Percentiles rank a stretch among this genome's conserved stretches.
These are phyloP conservation scores for Diorhabda sublineata DNA, from an alignment of 1,140 invertebrate genomes.

Conservation along the genomic window DNA sequence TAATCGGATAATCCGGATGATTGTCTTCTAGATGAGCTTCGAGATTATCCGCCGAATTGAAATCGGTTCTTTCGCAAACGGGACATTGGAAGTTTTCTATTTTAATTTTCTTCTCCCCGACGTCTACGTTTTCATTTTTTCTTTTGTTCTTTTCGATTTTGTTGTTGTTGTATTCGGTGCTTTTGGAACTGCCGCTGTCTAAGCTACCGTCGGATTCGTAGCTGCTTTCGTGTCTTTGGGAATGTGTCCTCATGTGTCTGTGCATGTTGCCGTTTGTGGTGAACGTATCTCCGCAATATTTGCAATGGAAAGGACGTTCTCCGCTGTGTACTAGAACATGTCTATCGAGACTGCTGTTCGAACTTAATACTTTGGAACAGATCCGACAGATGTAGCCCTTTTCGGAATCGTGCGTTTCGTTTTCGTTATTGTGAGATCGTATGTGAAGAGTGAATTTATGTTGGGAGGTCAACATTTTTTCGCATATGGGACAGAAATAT, in stretches of 20 bases:
- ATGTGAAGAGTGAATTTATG: constrained; percentile 69
- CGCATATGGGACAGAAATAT: constrained; percentile 61
- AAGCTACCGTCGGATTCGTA: constrained; percentile 48
- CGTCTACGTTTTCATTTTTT: constrained; percentile 33
- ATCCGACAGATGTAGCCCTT: constrained; percentile 53
- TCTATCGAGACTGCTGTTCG: constrained; percentile 70
- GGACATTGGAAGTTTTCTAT: constrained; percentile 49
- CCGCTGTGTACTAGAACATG: constrained; percentile 73
- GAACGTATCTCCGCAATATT: constrained; percentile 74
- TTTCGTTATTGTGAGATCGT: constrained; percentile 58
- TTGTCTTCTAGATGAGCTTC: constrained; percentile 67
- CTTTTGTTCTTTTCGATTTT: constrained; percentile 38
- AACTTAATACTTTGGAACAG: constrained; percentile 61
- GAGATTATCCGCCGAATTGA: constrained; percentile 55
- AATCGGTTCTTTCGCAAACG: constrained; percentile 59
- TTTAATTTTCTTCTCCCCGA: constrained; percentile 30
- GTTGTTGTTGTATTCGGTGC: constrained; percentile 48
- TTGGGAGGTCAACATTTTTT: constrained; percentile 54
- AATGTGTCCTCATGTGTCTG: constrained; percentile 73
- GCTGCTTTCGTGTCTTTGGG: constrained; percentile 47
- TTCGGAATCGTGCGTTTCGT: constrained; percentile 45
- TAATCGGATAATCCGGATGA: constrained; percentile 64
- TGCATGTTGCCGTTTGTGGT: constrained; percentile 89
- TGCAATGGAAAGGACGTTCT: constrained; percentile 73
- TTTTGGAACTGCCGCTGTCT: constrained; percentile 39